A percentile compares a stretch with the other conserved stretches of the same genome.
Conservation (phyloP, 2,113 vertebrate genomes). For the Calypte anna region DNA sequence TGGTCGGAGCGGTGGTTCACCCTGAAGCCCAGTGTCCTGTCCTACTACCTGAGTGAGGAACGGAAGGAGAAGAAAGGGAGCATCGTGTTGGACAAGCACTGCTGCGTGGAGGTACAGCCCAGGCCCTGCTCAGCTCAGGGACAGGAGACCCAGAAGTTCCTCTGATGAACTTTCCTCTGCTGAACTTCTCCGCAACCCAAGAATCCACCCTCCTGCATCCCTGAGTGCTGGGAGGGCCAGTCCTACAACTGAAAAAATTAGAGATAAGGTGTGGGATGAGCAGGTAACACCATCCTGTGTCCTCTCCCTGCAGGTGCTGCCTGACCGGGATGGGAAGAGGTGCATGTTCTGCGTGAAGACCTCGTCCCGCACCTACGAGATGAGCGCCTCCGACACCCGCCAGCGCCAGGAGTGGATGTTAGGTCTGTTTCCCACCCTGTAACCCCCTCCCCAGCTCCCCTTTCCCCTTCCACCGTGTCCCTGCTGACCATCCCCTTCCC, state of each 20-base stretch:
- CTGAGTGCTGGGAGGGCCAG: not conserved
- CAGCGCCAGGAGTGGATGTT: constrained; percentile 95
- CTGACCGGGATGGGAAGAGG: constrained; percentile 92
- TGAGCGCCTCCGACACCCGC: constrained; percentile 95
- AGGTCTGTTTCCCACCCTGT: constrained; percentile 64
- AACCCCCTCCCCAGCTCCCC: not conserved
- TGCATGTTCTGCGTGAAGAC: constrained; percentile 98
- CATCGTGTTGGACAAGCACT: constrained; percentile 87
- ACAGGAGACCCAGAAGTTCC: not conserved
- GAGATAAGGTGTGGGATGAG: fast-evolving
- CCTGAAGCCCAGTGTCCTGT: constrained; percentile 86
- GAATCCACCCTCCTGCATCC: not conserved
- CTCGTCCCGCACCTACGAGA: constrained; percentile 89
- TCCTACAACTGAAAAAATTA: fast-evolving
- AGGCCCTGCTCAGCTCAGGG: fast-evolving
- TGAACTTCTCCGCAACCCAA: not conserved
- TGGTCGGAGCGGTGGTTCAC: constrained; percentile 96
- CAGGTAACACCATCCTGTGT: not conserved
- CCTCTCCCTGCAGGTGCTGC: constrained; percentile 81
- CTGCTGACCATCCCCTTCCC: not conserved
- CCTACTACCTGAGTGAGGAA: constrained; percentile 90
- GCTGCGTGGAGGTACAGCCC: constrained; percentile 89
- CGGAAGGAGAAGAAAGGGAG: constrained; percentile 90
- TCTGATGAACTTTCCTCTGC: too few species aligned
- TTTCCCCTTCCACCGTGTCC: fast-evolving